phyloP scores from a whole-genome alignment of 1,140 invertebrate genomes.

The Drosophila jambulina region DNA sequence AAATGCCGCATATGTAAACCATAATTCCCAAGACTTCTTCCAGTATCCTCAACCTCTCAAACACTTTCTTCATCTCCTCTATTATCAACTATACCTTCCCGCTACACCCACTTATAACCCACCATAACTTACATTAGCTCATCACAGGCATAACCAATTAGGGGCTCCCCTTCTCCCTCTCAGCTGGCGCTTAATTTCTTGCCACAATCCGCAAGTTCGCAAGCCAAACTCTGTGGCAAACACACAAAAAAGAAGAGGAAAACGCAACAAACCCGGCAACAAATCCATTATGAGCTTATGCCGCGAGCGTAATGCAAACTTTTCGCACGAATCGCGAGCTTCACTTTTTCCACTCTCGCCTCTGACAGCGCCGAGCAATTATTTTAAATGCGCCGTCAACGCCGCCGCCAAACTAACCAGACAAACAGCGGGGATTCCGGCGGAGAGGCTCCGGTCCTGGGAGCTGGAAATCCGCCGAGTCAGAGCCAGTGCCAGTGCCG shows the following conservation, averaged over 20 bases:
- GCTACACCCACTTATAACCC: constrained; percentile 49
- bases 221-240: constrained; percentile 40
- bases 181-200: constrained; percentile 29
- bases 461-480: constrained; percentile 9
- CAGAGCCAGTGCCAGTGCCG: constrained; percentile 2
- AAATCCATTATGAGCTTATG: constrained; percentile 82
- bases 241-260: constrained; percentile 3
- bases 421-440: constrained; percentile 55
- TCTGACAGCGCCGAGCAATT: constrained; percentile 65
- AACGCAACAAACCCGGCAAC: constrained; percentile 66
- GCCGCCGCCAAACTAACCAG: constrained; percentile 73
- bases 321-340: constrained; percentile 75
- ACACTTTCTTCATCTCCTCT: constrained; percentile 34
- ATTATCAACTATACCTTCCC: constrained; percentile 1
- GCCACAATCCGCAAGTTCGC: constrained; percentile 44
- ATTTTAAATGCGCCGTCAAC: constrained; percentile 79
- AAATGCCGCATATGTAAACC: background rate
- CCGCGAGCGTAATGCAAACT: constrained; percentile 77
- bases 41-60: background rate
- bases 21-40: background rate
- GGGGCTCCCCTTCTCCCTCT: background rate
- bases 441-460: constrained; percentile 1
- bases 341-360: constrained; percentile 61
- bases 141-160: constrained; percentile 49
- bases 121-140: constrained; percentile 69